Evolutionary conservation across 53 echinoderm and acorn worm species (phyloP).

Genomic region (Crossaster papposus): DNA sequence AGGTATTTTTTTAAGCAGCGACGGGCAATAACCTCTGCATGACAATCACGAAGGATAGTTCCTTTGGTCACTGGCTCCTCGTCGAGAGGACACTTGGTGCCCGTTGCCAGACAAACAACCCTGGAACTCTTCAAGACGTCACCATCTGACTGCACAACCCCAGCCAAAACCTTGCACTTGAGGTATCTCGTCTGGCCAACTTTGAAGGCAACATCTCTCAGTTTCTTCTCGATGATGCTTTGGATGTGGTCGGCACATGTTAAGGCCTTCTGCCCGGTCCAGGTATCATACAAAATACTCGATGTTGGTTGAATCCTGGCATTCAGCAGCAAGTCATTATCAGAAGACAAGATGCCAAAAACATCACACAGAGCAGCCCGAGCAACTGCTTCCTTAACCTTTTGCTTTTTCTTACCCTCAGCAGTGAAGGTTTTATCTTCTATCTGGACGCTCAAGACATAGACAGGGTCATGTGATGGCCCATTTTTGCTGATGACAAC

Average conservation of each 20-base stretch:
- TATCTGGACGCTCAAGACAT: slow-evolving; percentile 7
- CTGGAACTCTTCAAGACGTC: slow-evolving; percentile 16
- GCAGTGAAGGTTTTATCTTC: slow-evolving; percentile 38
- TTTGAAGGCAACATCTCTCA: slow-evolving; percentile 43
- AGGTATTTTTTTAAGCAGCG: slow-evolving; percentile 60
- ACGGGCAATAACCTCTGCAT: slow-evolving; percentile 55
- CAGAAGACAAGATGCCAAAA: slow-evolving; percentile 49
- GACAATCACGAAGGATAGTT: slow-evolving; percentile 47
- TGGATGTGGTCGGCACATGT: slow-evolving; percentile 50
- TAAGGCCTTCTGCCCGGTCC: slow-evolving; percentile 34
- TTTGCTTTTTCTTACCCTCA: slow-evolving; percentile 47
- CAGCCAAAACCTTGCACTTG: slow-evolving; percentile 62
- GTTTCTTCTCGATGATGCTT: slow-evolving; percentile 32
- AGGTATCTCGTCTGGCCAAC: slow-evolving; percentile 49
- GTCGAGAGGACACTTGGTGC: slow-evolving; percentile 61
- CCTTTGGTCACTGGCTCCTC: slow-evolving; percentile 33
- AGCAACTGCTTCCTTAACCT: slow-evolving; percentile 46
- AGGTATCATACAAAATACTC: slow-evolving; percentile 29
- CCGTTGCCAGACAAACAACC: slow-evolving; percentile 58
- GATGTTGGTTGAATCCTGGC: slow-evolving; percentile 36
- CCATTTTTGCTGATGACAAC: slow-evolving; percentile 13
- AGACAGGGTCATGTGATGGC: slow-evolving; percentile 56
- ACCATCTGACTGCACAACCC: slow-evolving; percentile 51
- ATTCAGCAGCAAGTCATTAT: neutral
- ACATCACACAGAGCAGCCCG: slow-evolving; percentile 34